Base-by-base conservation (phyloP, 2,797 vertebrate species). In the Scolopax bukidnonensis region DNA sequence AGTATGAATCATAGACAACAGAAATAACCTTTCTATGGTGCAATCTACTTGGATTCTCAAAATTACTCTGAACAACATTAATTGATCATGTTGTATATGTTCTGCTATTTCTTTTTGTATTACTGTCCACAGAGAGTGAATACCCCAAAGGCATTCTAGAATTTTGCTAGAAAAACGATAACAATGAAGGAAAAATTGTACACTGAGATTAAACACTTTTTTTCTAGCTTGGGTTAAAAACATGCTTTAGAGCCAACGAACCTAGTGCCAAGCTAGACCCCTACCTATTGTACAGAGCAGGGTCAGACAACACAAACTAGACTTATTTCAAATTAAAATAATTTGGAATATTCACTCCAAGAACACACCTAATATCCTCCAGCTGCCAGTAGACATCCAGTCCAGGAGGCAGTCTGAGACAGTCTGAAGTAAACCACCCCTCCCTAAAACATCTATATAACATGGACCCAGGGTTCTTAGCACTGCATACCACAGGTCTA, bases 381-480 rank as follows among this genome's bases (percentile, higher is more conserved):
- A 61, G 30, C 8, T 79, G 18, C 21, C 43, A 65, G 17, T 16
- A 75, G 30, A 16, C 1, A 2, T 47, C 19, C 60, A 79, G 47
- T 21, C 6, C 43, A 75, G 53, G 17, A 54, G 40, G 50, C 10
- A 61, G 38, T 54, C 6, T 32, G 21, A 86, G 5, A 1, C 48
- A 36, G 21, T 10, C 12, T 70, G 23, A 77, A 63, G 7, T 48
- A 63, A 80, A 4, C 3, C 8, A 74, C 8, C 20, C 17, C 14
- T 56, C 16, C 7, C 21, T 3, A 50, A 45, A 69, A 16, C 1
- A 3, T 10, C 41, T 28, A 3, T 25, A 4, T 17, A 63, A 21
- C 13, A 9, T 2, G 11, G 23, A 38, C 5, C 5, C 21, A 36
- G 23, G 6, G 4, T 21, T 81, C 63, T 71, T 5, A 2, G 1